These are phyloP conservation scores for Urophycis tenuis DNA, from an alignment of 2,797 vertebrate species.

Conservation along the genomic window DNA sequence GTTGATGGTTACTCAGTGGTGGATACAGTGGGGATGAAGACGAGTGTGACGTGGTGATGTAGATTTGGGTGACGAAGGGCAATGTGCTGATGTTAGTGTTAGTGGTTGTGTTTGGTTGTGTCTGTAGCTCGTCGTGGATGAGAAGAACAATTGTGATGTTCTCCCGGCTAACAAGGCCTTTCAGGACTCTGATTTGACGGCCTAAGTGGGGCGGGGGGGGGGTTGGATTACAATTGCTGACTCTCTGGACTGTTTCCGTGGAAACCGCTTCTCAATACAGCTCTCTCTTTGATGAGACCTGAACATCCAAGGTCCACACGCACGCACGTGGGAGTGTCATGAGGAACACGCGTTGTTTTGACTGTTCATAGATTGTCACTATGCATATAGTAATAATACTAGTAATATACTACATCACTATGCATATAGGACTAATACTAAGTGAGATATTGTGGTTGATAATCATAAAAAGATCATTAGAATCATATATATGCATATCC, in stretches of 20 bases:
- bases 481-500: too few species aligned
- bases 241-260: background rate
- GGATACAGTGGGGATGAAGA: background rate
- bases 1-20: too few species aligned
- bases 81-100: background rate
- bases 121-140: too few species aligned
- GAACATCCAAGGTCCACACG: background rate
- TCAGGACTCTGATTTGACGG: background rate
- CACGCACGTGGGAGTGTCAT: too few species aligned
- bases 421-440: background rate
- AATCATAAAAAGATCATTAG: too few species aligned
- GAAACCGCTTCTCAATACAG: background rate
- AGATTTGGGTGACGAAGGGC: background rate
- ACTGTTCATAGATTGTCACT: background rate
- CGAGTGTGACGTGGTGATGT: background rate
- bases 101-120: background rate
- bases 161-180: background rate
- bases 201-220: background rate
- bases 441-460: too few species aligned
- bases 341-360: too few species aligned
- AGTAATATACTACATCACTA: background rate
- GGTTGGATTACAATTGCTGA: background rate
- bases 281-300: background rate
- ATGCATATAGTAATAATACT: background rate
- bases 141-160: background rate